A percentile compares a stretch with the other conserved stretches of the same genome.
phyloP scores from a whole-genome alignment of 2,113 vertebrate genomes.

The Notarius quadriscutis region DNA sequence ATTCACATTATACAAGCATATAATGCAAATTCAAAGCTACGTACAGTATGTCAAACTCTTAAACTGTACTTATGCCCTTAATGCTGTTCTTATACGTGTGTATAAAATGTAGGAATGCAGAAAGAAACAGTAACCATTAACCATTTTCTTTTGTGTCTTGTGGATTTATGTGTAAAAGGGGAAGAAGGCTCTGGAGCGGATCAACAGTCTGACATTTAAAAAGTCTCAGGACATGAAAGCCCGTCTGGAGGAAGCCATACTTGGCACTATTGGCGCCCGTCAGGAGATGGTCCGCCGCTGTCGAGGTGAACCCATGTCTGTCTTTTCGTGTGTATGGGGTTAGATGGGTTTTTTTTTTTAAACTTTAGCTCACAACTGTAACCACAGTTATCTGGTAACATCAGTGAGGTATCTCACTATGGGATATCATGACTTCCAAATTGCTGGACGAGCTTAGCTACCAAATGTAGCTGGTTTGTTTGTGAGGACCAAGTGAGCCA shows the following conservation, averaged over 20 bases:
- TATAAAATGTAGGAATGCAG: not conserved
- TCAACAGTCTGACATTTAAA: constrained; percentile 90
- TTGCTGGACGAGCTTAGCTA: not conserved
- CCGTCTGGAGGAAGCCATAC: constrained; percentile 86
- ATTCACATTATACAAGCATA: not conserved
- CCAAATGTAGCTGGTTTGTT: too few species aligned
- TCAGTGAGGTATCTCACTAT: not conserved
- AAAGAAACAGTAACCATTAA: not conserved
- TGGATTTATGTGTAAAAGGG: constrained; percentile 68
- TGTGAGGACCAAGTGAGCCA: too few species aligned
- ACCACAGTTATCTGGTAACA: not conserved
- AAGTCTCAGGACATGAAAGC: constrained; percentile 95
- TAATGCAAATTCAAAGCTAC: not conserved
- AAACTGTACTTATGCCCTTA: not conserved
- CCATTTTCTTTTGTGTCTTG: not conserved
- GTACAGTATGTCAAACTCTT: not conserved
- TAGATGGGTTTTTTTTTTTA: not conserved
- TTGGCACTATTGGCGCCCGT: constrained; percentile 86
- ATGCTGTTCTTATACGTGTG: not conserved
- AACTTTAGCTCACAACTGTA: not conserved
- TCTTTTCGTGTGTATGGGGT: not conserved
- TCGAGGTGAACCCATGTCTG: constrained; percentile 70
- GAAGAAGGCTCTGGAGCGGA: constrained; percentile 83
- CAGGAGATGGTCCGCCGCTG: constrained; percentile 92
- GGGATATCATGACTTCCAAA: not conserved